Base-by-base conservation (phyloP, 2,113 vertebrate species). In the Xiphorhynchus elegans region DNA sequence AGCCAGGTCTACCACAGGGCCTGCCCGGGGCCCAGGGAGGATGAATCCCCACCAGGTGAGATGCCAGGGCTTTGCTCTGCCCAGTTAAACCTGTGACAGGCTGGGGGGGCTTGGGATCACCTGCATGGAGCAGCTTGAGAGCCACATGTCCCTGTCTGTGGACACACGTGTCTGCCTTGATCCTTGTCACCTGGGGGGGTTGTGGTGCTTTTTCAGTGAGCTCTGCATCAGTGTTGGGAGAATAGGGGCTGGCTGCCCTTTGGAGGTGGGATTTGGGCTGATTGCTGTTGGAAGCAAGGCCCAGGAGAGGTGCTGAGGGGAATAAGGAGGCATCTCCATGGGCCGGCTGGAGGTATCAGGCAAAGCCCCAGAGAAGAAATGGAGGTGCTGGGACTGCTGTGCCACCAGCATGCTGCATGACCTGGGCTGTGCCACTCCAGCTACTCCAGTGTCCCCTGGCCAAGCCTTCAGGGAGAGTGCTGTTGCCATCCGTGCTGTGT, bases 1-100 rank as follows among this genome's bases (percentile, higher is more conserved):
- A 98, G 77, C n/a, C 59, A 20, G 4, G 92, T 90, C 21, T 98
- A 98, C 80, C 59, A 73, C 47, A 83, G 87, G 12, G 8, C 21
- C 31, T 98, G 98, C 83, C 39, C 20, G 14, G 88, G 69, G 1
- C 85, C 95, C 46, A 58, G 21, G 89, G 92, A 69, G 28, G 69
- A 68, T 5, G 67, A 26, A 24, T 50, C 93, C n/a, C 53, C 95
- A 4, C 73, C 88, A 96, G 97, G 97, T 97, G 88, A 95, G 95
- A 58, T 7, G 7, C 37, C 2, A 13, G 74, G 37, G 70, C 82
- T 79, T 79, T 52, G 49, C 11, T 53, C 19, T 52, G 42, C 83
- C 86, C 1, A 1, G 33, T 62, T 13, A 25, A 77, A 81, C 8
- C 49, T 2, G 1, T 66, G 81, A 40, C 5, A 9, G 93, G 29